Base-by-base conservation (phyloP, 2,888 invertebrate genomes). In the Yponomeuta evonymella region DNA sequence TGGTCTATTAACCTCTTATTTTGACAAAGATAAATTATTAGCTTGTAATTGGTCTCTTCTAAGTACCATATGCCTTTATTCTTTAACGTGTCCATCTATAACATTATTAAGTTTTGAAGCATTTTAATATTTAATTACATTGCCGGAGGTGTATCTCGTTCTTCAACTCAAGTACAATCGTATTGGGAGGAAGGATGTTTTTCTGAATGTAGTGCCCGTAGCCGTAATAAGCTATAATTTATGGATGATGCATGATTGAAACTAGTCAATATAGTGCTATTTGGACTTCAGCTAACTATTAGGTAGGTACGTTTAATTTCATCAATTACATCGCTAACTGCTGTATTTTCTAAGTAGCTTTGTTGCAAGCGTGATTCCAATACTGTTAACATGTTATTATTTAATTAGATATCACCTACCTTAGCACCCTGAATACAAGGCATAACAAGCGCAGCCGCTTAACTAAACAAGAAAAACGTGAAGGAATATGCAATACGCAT, bases 31-130 rank as follows among this genome's bases (percentile, higher is more conserved):
- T 58, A 58, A 43, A 58, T 58, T 51, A 51, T 51, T 12, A 12
- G 15, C 12, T 58, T 58, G 12, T 58, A 15, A 58, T 58, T 58
- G 51, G 12, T 58, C 51, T 58, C 15, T 58, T 58, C 15, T 5
- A 58, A 58, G 51, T 58, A 58, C 15, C 51, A 58, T 51, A 51
- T 58, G 51, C 51, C 4, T 58, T 15, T 4, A 2, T 58, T 15
- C 15, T 15, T 58, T 15, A 58, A 15, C 51, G 4, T 15, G 12
- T 12, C 51, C 51, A 51, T 43, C 68, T 68, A 71, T 71, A 68
- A 71, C 48, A 67, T 71, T 33, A 71, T 71, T 71, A 69, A 48
- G 48, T 68, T 71, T 68, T 29, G 66, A 48, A 62, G n/a, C 48
- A 43, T 8, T 48, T n/a, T 36, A 30, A 68, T 64, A 68, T 23